Percentiles rank a stretch among this genome's conserved stretches.
phyloP scores from a whole-genome alignment of 30 jellyfish, hydroid and myxozoan species.

The Hydra vulgaris region DNA sequence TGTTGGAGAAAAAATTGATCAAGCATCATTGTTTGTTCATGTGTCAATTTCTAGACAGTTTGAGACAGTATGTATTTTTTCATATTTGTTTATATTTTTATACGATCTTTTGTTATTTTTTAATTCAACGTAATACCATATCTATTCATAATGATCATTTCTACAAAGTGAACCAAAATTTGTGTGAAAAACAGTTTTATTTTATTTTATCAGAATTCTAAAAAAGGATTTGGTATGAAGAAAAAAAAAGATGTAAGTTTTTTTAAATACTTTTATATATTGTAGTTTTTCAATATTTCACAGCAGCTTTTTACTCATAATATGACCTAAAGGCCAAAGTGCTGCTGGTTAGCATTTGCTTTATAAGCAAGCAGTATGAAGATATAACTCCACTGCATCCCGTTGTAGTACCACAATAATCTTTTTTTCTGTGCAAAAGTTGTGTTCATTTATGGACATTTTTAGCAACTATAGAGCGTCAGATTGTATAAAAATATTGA shows the following conservation, averaged over 20 bases:
- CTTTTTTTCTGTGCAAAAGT: too few relatives aligned
- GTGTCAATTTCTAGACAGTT: conserved; percentile 44
- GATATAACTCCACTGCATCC: too few relatives aligned
- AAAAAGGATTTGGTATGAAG: background rate
- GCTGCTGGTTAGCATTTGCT: too few relatives aligned
- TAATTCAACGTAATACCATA: conserved; percentile 36
- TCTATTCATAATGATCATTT: conserved; percentile 38
- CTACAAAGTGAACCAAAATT: background rate
- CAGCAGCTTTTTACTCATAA: too few relatives aligned
- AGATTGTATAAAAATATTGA: too few relatives aligned
- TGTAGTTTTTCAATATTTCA: background rate
- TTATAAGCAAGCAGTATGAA: too few relatives aligned
- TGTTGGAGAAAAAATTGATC: conserved; percentile 61
- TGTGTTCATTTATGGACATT: too few relatives aligned
- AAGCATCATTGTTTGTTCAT: conserved; percentile 87
- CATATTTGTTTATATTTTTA: background rate
- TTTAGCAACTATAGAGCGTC: too few relatives aligned
- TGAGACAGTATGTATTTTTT: conserved; percentile 56
- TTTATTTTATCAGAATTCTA: background rate
- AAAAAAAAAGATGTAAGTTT: conserved; percentile 1
- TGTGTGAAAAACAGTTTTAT: background rate
- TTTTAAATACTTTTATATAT: too few relatives aligned
- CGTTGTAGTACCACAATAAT: too few relatives aligned
- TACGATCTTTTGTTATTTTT: background rate
- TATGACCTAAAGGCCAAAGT: too few relatives aligned